These are phyloP conservation scores for Hystrix cristata DNA, from an alignment of 2,113 vertebrate genomes.

Conservation along the genomic window DNA sequence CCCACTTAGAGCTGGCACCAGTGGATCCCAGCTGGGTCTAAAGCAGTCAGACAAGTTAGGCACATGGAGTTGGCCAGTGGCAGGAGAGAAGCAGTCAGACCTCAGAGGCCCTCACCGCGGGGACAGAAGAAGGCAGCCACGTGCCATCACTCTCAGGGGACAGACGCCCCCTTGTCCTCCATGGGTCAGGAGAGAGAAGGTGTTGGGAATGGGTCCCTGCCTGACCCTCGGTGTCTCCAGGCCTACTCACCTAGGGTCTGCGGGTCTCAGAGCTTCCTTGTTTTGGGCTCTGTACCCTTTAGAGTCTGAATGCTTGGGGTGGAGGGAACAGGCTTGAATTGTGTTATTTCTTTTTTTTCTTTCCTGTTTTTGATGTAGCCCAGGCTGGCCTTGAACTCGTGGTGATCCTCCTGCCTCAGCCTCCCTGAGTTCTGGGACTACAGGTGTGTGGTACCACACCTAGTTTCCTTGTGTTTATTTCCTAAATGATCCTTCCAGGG, in stretches of 20 bases:
- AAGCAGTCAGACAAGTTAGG: neutral
- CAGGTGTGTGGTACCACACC: neutral
- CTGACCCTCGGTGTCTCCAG: neutral
- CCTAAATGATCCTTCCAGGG: neutral
- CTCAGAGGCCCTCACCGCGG: neutral
- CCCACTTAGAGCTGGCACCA: neutral
- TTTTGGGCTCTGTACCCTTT: neutral
- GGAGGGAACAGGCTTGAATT: neutral
- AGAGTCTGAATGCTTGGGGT: neutral
- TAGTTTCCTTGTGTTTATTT: neutral
- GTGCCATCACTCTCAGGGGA: neutral
- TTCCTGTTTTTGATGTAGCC: neutral
- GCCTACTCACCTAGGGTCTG: neutral
- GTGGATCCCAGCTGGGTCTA: neutral
- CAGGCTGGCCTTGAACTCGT: neutral
- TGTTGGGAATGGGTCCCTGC: too few relatives aligned
- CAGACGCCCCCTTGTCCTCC: neutral
- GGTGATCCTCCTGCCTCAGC: neutral
- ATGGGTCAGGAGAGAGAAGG: neutral
- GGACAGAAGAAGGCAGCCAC: neutral
- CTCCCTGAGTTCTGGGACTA: neutral
- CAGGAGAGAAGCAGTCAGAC: neutral
- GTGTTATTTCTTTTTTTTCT: neutral
- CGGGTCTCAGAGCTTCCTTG: neutral
- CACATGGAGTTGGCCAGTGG: neutral